A percentile compares a stretch with the other conserved stretches of the same genome.
phyloP scores from a whole-genome alignment of 2,888 invertebrate genomes.

The Neuroscelio doddi region DNA sequence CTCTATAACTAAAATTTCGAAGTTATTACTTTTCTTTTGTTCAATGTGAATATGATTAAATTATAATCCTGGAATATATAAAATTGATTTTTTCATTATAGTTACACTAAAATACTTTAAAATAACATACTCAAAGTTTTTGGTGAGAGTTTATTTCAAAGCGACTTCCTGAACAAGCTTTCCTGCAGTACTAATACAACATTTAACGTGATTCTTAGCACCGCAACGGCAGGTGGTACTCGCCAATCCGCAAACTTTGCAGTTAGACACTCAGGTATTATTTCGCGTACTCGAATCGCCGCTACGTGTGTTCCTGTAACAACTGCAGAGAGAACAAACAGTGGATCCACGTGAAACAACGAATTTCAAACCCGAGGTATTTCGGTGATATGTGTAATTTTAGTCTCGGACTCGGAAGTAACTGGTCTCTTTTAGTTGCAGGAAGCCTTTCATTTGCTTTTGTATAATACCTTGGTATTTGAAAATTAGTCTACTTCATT shows the following conservation, averaged over 20 bases:
- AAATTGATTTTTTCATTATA: too few species aligned
- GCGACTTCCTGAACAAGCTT: slow-evolving; percentile 26
- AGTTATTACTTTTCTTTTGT: too few species aligned
- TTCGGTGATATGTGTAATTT: slow-evolving; percentile 42
- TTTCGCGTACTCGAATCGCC: slow-evolving; percentile 25
- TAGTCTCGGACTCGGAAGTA: not conserved
- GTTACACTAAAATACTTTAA: slow-evolving; percentile 14
- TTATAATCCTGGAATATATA: too few species aligned
- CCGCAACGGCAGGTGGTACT: slow-evolving; percentile 41
- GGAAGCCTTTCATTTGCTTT: slow-evolving; percentile 16
- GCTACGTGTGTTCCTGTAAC: slow-evolving; percentile 31
- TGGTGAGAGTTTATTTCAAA: slow-evolving; percentile 22
- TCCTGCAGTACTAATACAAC: slow-evolving; percentile 55
- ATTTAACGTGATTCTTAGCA: slow-evolving; percentile 64
- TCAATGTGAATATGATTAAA: too few species aligned
- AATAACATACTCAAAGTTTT: slow-evolving; percentile 20
- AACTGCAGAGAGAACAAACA: slow-evolving; percentile 39
- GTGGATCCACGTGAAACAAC: slow-evolving; percentile 34
- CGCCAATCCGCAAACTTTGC: slow-evolving; percentile 41
- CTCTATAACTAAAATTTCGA: too few species aligned
- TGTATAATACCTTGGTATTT: not conserved
- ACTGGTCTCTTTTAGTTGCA: slow-evolving; percentile 6
- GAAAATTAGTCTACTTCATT: slow-evolving; percentile 1
- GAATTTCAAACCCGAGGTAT: slow-evolving; percentile 37
- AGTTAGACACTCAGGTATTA: slow-evolving; percentile 37